Conservation (phyloP, 2,113 vertebrate genomes). For the human (Homo sapiens) region DNA sequence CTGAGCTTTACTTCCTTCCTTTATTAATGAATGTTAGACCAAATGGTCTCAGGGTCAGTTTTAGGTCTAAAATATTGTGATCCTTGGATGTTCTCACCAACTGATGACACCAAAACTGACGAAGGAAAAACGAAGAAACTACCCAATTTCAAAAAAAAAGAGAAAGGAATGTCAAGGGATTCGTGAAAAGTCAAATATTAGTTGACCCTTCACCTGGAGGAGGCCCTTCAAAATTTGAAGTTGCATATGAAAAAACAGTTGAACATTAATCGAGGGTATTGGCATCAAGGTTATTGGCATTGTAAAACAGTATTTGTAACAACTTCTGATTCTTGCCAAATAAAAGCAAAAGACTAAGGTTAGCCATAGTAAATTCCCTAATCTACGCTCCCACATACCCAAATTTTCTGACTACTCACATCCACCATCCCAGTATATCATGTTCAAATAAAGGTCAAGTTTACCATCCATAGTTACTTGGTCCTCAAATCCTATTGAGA, state of each 20-base stretch:
- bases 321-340: slow-evolving; percentile 3
- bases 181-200: background rate
- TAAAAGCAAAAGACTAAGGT: background rate
- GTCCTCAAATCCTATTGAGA: background rate
- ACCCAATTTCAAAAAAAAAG: background rate
- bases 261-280: background rate
- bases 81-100: background rate
- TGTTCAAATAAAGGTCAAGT: background rate
- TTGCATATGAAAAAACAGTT: background rate
- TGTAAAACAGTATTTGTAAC: background rate
- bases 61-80: background rate
- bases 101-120: background rate
- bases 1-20: background rate
- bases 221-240: background rate
- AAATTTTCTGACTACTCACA: background rate
- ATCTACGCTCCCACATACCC: background rate
- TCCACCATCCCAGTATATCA: background rate
- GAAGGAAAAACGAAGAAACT: background rate
- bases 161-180: background rate
- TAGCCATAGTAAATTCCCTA: background rate
- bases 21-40: background rate
- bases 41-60: background rate
- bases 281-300: background rate
- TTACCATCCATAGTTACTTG: background rate
- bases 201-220: background rate